Percentiles rank a stretch among this genome's conserved stretches.
Evolutionary conservation across 2,797 vertebrate genomes (phyloP).

Genomic region (Carcharodon carcharias): DNA sequence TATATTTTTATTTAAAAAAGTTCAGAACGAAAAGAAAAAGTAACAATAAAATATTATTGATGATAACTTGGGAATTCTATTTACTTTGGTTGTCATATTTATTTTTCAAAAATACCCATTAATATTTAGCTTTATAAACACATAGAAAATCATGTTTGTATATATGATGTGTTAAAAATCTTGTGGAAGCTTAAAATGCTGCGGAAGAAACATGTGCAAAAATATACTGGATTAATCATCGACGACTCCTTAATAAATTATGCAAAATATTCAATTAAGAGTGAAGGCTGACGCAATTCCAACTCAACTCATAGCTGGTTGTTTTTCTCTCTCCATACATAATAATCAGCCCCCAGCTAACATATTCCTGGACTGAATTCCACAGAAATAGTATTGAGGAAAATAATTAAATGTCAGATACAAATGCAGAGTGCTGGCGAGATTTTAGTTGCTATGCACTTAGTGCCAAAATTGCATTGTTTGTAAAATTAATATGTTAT

Average conservation of each 20-base stretch:
- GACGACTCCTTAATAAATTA: neutral
- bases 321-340: neutral
- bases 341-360: neutral
- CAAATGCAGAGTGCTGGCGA: neutral
- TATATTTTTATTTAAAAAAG: neutral
- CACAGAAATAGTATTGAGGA: neutral
- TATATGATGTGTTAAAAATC: no score
- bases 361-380: neutral
- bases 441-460: neutral
- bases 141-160: neutral
- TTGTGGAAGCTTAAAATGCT: neutral
- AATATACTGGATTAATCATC: neutral
- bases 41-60: neutral
- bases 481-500: neutral
- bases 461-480: neutral
- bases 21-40: neutral
- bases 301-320: neutral
- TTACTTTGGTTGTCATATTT: neutral
- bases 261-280: constrained; percentile 3
- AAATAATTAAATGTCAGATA: neutral
- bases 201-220: no score
- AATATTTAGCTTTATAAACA: neutral
- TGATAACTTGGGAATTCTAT: neutral
- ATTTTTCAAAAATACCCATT: neutral
- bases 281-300: neutral